Percentiles rank a stretch among this genome's conserved stretches.
phyloP scores from a whole-genome alignment of 2,888 invertebrate species.

The Octonoba sinensis region DNA sequence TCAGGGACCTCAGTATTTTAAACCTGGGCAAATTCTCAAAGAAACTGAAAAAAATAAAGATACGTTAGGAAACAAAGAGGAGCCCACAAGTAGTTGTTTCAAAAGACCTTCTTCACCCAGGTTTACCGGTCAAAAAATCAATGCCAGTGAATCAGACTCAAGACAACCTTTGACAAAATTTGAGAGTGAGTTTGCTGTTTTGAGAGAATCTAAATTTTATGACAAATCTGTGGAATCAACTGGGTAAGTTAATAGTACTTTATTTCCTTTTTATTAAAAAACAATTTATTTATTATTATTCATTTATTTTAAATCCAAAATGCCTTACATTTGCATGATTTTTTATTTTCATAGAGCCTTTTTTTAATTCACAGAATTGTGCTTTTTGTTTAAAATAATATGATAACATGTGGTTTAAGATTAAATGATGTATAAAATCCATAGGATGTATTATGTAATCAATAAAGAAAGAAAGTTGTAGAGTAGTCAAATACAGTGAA shows the following conservation, averaged over 20 bases:
- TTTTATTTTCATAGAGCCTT: background rate
- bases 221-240: slow-evolving; percentile 46
- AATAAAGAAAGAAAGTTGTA: too few species aligned
- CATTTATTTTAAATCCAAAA: background rate
- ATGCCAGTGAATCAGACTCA: background rate
- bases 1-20: slow-evolving; percentile 44
- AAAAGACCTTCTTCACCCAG: background rate
- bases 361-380: too few species aligned
- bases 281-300: background rate
- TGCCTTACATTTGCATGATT: background rate
- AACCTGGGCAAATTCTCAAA: slow-evolving; percentile 25
- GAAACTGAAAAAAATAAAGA: background rate
- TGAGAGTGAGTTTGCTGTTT: slow-evolving; percentile 36
- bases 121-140: background rate
- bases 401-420: too few species aligned
- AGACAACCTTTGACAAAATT: slow-evolving; percentile 19
- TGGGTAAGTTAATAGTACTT: slow-evolving; percentile 14
- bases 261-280: background rate
- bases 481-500: too few species aligned
- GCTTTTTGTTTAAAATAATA: too few species aligned
- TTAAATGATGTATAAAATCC: too few species aligned
- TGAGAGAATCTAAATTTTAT: slow-evolving; percentile 47
- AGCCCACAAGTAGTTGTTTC: too few species aligned
- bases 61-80: background rate
- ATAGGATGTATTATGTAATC: too few species aligned